Conservation (phyloP, 2,113 vertebrate species). For the Probosciger aterrimus region DNA sequence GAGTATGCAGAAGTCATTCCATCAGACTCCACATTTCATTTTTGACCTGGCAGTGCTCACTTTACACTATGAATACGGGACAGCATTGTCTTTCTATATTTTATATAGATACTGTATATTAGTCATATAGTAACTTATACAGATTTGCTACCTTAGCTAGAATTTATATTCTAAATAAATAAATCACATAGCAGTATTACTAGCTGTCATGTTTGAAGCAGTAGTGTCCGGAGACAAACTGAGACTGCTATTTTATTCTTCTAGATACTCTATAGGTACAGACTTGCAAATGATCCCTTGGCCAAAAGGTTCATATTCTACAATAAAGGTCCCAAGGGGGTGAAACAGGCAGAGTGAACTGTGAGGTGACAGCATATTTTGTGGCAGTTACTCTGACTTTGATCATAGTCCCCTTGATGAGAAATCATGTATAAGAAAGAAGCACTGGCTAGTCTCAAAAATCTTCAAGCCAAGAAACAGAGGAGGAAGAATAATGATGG, state of each 20-base stretch:
- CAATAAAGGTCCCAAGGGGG: background rate
- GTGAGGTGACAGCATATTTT: background rate
- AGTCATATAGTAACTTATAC: background rate
- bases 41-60: background rate
- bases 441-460: background rate
- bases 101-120: background rate
- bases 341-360: background rate
- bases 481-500: background rate
- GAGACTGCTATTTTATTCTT: background rate
- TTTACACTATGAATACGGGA: background rate
- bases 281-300: background rate
- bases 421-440: background rate
- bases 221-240: background rate
- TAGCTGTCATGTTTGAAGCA: background rate
- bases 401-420: background rate
- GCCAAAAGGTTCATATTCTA: background rate
- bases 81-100: background rate
- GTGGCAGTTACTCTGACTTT: background rate
- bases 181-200: background rate
- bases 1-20: background rate
- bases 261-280: background rate
- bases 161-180: background rate
- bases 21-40: background rate
- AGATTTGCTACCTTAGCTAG: background rate
- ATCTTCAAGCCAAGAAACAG: background rate